A percentile compares a stretch with the other conserved stretches of the same genome.
These are phyloP conservation scores for Intellagama lesueurii DNA, from an alignment of 2,797 vertebrate species.

Conservation along the genomic window DNA sequence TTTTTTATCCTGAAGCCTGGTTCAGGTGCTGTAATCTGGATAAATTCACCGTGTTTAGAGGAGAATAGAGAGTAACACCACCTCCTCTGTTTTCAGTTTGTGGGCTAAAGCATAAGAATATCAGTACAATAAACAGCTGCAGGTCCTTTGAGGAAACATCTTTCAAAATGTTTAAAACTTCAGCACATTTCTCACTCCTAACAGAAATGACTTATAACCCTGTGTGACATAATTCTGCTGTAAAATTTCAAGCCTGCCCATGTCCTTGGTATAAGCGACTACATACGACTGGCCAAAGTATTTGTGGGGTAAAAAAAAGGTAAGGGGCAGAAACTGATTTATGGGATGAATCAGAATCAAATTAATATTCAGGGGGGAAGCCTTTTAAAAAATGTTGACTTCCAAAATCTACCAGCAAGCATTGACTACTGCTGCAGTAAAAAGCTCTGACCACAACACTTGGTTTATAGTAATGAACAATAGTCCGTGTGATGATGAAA, in stretches of 20 bases:
- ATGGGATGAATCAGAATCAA: not conserved
- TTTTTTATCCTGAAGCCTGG: no score
- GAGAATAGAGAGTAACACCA: no score
- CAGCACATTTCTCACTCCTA: not conserved
- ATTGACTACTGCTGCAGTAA: no score
- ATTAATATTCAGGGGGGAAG: no score
- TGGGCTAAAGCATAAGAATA: not conserved
- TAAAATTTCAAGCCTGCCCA: not conserved
- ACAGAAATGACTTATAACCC: not conserved
- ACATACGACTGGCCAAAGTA: not conserved
- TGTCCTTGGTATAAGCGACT: not conserved
- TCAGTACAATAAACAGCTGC: not conserved
- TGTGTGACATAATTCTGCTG: conserved; percentile 18
- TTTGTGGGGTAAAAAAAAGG: not conserved
- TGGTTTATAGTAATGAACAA: not conserved
- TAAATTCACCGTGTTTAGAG: no score
- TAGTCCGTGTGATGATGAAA: not conserved
- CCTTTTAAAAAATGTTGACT: no score
- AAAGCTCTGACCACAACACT: not conserved
- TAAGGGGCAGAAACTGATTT: not conserved
- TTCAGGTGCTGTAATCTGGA: no score
- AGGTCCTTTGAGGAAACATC: not conserved
- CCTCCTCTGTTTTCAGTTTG: no score
- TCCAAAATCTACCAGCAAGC: no score
- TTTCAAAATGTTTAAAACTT: not conserved